Conservation (phyloP, 1,140 invertebrate species). For the roundworm (Caenorhabditis elegans) region WBcel235 BX284606.5:16387501-16388000, state of each 20-base stretch:
- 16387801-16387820: slow-evolving; percentile 69
- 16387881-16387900: slow-evolving; percentile 62
- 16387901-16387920: slow-evolving; percentile 64
- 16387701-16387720: too few species aligned
- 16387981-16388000: slow-evolving; percentile 35
- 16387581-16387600: too few species aligned
- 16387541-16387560: not conserved
- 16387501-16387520: not conserved
- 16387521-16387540: not conserved
- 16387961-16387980: slow-evolving; percentile 59
- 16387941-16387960: slow-evolving; percentile 61
- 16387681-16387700: too few species aligned
- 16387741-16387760: too few species aligned
- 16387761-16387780: too few species aligned
- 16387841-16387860: slow-evolving; percentile 67
- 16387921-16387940: slow-evolving; percentile 56
- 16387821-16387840: slow-evolving; percentile 63
- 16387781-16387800: slow-evolving; percentile 56
- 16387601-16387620: too few species aligned
- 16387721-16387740: too few species aligned
- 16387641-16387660: too few species aligned
- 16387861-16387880: slow-evolving; percentile 62
- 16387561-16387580: not conserved
- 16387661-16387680: too few species aligned
- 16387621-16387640: too few species aligned